phyloP scores from a whole-genome alignment of 2,888 invertebrate genomes.

The Gastracanthus pulcherrimus region DNA sequence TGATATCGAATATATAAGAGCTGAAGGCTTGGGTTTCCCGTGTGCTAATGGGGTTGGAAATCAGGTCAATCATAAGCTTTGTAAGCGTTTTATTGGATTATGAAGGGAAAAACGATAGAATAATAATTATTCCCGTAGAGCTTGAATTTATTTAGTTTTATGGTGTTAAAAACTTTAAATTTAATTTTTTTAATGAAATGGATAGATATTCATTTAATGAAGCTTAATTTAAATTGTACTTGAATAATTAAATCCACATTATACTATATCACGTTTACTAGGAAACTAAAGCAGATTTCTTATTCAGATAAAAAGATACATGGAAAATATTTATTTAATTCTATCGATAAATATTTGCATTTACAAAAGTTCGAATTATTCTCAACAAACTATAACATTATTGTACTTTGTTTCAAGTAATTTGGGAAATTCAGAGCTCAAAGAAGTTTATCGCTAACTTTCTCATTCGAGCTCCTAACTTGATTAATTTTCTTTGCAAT shows the following conservation, averaged over 20 bases:
- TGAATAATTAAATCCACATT: no score
- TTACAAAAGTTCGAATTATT: not conserved
- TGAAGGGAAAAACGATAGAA: not conserved
- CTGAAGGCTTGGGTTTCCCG: slow-evolving; percentile 13
- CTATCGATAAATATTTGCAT: no score
- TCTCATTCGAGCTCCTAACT: not conserved
- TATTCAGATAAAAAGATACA: no score
- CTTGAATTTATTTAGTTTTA: not conserved
- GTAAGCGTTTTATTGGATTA: not conserved
- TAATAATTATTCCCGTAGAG: not conserved
- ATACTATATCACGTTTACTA: no score
- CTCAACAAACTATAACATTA: not conserved
- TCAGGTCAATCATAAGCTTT: slow-evolving; percentile 31
- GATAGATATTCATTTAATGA: no score
- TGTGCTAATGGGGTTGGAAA: slow-evolving; percentile 36
- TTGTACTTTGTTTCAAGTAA: not conserved
- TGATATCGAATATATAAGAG: slow-evolving; percentile 6
- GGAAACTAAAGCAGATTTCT: no score
- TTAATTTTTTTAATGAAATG: no score
- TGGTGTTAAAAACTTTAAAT: no score
- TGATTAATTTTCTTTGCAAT: not conserved
- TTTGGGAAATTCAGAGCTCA: not conserved
- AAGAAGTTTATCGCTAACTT: not conserved
- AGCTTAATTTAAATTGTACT: no score
- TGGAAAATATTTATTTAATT: no score